A percentile compares a stretch with the other conserved stretches of the same genome.
These are phyloP conservation scores for Drosophila monieri DNA, from an alignment of 2,888 invertebrate genomes.

Conservation along the genomic window DNA sequence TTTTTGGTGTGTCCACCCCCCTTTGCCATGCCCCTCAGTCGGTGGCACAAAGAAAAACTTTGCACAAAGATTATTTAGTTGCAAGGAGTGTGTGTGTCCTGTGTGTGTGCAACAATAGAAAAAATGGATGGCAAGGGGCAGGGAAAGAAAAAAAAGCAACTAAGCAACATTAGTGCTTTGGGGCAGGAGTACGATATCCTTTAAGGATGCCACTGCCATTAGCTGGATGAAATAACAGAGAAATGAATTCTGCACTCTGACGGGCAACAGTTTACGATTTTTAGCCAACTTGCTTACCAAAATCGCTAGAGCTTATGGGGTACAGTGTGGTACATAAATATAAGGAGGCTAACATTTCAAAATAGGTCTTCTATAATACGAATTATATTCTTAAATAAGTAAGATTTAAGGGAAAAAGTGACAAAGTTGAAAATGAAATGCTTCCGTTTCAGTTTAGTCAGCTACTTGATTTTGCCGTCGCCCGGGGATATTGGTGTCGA, in stretches of 20 bases:
- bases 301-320: neutral
- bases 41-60: conserved; percentile 60
- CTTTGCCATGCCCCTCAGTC: neutral
- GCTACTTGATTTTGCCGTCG: neutral
- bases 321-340: neutral
- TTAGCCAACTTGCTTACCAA: conserved; percentile 1
- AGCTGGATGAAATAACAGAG: conserved; percentile 2
- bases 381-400: neutral
- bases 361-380: too few relatives aligned
- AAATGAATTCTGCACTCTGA: conserved; percentile 6
- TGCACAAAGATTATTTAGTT: conserved; percentile 66
- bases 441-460: neutral
- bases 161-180: conserved; percentile 12
- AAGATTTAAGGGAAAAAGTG: neutral
- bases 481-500: conserved; percentile 11
- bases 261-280: neutral
- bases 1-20: neutral
- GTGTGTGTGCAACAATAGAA: neutral
- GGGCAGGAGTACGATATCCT: neutral
- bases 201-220: conserved; percentile 6
- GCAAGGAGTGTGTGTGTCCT: conserved; percentile 6
- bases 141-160: conserved; percentile 3
- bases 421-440: too few relatives aligned
- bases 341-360: neutral
- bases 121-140: neutral